Conservation (phyloP, 1,140 invertebrate genomes). For the Muscidifurax raptorellus region DNA sequence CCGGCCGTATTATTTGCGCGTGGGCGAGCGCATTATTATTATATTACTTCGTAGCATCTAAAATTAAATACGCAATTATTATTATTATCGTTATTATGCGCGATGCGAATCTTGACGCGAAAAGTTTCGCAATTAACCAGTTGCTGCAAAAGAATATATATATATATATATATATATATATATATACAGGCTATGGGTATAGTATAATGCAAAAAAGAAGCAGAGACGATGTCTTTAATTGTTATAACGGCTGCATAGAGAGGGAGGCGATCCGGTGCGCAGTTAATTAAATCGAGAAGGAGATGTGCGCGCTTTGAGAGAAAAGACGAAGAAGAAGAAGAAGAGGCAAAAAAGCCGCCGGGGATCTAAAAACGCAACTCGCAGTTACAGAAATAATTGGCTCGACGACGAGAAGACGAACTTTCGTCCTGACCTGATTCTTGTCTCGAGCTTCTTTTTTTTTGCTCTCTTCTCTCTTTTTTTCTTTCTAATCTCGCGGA, state of each 20-base stretch:
- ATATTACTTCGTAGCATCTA: no score
- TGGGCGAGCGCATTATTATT: no score
- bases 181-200: no score
- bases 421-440: not conserved
- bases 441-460: not conserved
- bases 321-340: not conserved
- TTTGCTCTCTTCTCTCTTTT: not conserved
- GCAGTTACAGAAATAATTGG: constrained; percentile 27
- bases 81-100: no score
- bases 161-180: no score
- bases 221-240: not conserved
- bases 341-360: not conserved
- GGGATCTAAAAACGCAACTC: not conserved
- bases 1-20: no score
- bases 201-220: not conserved
- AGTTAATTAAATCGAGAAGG: constrained; percentile 17
- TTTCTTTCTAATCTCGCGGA: not conserved
- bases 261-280: not conserved
- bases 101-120: no score
- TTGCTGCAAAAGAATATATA: no score
- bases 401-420: not conserved
- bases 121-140: no score
- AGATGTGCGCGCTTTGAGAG: not conserved
- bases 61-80: no score
- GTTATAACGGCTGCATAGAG: not conserved